Conservation (phyloP, 2,113 vertebrate species). For the Hystrix brachyura region DNA sequence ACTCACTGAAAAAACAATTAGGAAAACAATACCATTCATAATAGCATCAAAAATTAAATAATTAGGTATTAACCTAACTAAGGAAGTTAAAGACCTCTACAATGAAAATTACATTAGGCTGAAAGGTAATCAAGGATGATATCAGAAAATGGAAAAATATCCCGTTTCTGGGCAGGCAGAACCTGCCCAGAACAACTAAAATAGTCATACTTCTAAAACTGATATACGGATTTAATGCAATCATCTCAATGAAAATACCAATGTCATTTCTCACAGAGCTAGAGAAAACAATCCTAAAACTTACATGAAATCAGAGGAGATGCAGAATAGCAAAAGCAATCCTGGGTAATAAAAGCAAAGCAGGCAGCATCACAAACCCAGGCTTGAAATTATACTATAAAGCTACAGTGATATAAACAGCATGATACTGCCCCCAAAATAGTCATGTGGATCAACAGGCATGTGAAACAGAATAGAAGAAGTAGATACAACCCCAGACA, state of each 20-base stretch:
- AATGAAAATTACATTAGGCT: neutral
- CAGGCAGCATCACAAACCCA: neutral
- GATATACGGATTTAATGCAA: neutral
- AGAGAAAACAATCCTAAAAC: neutral
- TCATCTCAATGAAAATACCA: neutral
- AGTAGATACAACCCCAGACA: neutral
- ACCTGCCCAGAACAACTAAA: neutral
- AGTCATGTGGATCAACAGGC: neutral
- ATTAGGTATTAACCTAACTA: neutral
- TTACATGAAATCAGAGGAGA: neutral
- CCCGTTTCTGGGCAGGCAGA: neutral
- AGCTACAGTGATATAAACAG: neutral
- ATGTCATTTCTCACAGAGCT: neutral
- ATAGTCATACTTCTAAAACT: neutral
- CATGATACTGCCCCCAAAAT: neutral
- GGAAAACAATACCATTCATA: neutral
- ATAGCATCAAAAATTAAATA: neutral
- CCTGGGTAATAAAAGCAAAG: neutral
- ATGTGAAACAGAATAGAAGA: neutral
- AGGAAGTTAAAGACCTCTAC: neutral
- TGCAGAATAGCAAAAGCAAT: neutral
- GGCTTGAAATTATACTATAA: neutral
- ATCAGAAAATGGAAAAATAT: neutral
- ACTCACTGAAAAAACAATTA: neutral
- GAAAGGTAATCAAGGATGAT: neutral